Evolutionary conservation across 2,113 vertebrate genomes (phyloP), one percentile per base, ranked within the genome.

Genomic region (Henicopernis longicauda): DNA sequence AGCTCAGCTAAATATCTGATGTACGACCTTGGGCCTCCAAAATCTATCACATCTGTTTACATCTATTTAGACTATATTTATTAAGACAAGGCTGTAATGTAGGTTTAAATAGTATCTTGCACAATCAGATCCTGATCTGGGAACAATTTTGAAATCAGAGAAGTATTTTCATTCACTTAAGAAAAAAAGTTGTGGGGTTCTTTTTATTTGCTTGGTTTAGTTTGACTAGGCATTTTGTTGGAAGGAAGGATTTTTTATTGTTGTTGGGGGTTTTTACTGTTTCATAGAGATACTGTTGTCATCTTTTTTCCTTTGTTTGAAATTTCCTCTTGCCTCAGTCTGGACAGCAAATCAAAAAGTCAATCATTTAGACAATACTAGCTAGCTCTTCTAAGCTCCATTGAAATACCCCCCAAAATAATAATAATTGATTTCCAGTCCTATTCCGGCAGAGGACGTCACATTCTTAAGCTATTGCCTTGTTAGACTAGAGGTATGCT

Each of bases 341-440:
- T 91, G 77, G 91, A 67, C 27, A 89, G 38, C 27, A 94, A 85
- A 95, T 89, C 94, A 93, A 88, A 71, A 74, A 94, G 42, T 86
- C 83, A 95, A 4, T 94, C 77, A 76, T 81, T 91, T 66, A 71
- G 32, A 79, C 44, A 91, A 79, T 29, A 63, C 65, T 61, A 82
- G 16, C 65, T 88, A 73, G n/a, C 20, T 89, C 38, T 94, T 83
- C 78, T 93, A 74, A 82, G 82, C 58, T 78, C 55, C 21, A 44
- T 4, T 90, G 88, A 95, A 97, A 95, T 84, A 81, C 52, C 27
- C 52, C 52, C 9, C 8, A 72, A 23, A 88, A 84, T 59, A 91
- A 84, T 54, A 94, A 95, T 91, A 94, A 93, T 86, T 67, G 59
- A 95, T 96, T 95, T 93, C 78, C 76, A 92, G 79, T 92, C 67